Percentiles rank a stretch among this genome's conserved stretches.
Conservation (phyloP, 2,888 invertebrate genomes). For the Empis livida region DNA sequence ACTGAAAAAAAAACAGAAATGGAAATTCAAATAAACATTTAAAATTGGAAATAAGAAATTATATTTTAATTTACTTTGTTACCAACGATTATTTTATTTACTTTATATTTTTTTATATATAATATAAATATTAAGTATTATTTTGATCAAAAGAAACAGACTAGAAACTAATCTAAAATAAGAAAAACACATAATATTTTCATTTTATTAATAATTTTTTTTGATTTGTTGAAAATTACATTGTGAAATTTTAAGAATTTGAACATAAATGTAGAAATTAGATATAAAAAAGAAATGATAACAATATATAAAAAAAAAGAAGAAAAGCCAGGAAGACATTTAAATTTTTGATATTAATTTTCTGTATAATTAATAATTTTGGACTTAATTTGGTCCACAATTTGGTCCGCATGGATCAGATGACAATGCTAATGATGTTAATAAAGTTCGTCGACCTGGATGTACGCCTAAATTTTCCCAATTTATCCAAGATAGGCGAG, state of each 20-base stretch:
- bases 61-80: too few relatives aligned
- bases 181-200: too few relatives aligned
- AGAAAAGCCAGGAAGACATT: not conserved
- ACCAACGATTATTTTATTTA: too few relatives aligned
- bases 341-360: not conserved
- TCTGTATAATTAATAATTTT: not conserved
- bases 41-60: too few relatives aligned
- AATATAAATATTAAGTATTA: too few relatives aligned
- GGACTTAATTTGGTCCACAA: not conserved
- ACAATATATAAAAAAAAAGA: not conserved
- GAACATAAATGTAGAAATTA: not conserved
- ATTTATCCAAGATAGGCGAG: conserved; percentile 95
- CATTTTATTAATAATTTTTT: too few relatives aligned
- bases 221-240: too few relatives aligned
- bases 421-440: conserved; percentile 67
- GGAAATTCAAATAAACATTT: too few relatives aligned
- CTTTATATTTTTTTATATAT: too few relatives aligned
- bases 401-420: conserved; percentile 43
- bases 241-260: not conserved
- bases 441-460: conserved; percentile 69
- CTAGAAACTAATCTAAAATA: too few relatives aligned
- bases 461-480: conserved; percentile 97
- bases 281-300: not conserved
- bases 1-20: too few relatives aligned
- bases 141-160: too few relatives aligned